Conservation (phyloP, 2,797 vertebrate genomes). For the Leptodactylus fallax region DNA sequence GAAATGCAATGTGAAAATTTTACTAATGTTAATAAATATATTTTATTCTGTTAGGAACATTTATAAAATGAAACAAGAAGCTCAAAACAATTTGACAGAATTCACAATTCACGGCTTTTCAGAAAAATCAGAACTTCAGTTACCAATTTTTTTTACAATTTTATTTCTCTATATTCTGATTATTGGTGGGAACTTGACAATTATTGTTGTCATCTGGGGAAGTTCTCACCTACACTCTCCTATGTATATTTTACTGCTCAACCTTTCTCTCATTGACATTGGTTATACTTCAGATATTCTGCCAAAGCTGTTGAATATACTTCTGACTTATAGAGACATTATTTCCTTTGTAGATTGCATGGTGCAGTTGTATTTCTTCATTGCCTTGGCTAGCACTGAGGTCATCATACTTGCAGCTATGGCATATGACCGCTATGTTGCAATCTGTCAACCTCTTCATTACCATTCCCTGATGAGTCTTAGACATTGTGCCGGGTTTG, state of each 20-base stretch:
- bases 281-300: slow-evolving; percentile 67
- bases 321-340: slow-evolving; percentile 1
- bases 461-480: slow-evolving; percentile 55
- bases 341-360: slow-evolving; percentile 49
- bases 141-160: slow-evolving; percentile 22
- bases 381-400: slow-evolving; percentile 59
- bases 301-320: slow-evolving; percentile 64
- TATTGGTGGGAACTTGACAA: slow-evolving; percentile 62
- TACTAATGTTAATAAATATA: neutral
- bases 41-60: neutral
- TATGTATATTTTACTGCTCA: slow-evolving; percentile 69
- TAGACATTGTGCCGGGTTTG: slow-evolving; percentile 26
- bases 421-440: slow-evolving; percentile 63
- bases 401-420: slow-evolving; percentile 63
- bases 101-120: slow-evolving; percentile 30
- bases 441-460: slow-evolving; percentile 62
- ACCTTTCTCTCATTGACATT: slow-evolving; percentile 68
- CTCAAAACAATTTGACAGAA: neutral
- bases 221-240: slow-evolving; percentile 65
- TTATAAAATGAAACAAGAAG: neutral
- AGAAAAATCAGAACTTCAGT: neutral
- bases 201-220: slow-evolving; percentile 64
- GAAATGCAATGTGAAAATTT: neutral
- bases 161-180: slow-evolving; percentile 65
- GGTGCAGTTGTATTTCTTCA: slow-evolving; percentile 60